phyloP scores from a whole-genome alignment of 2,888 invertebrate genomes.

The Cartodere bifasciata region DNA sequence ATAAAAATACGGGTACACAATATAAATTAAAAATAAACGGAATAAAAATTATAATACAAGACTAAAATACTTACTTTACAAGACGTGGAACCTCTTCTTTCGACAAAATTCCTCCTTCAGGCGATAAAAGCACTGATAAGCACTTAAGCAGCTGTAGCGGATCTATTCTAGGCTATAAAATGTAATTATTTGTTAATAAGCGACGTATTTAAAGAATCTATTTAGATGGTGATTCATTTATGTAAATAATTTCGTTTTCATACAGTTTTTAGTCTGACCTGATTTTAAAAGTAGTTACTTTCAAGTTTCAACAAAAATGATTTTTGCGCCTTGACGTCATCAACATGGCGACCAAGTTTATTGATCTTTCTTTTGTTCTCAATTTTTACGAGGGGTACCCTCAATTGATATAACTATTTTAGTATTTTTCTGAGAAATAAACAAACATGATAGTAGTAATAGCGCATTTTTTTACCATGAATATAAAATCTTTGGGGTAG shows the following conservation, averaged over 20 bases:
- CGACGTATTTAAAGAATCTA: no score
- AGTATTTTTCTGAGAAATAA: neutral
- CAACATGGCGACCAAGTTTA: slow-evolving; percentile 13
- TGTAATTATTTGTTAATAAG: no score
- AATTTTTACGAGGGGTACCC: no score
- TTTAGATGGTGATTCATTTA: no score
- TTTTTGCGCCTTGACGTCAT: slow-evolving; percentile 14
- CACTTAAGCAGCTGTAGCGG: slow-evolving; percentile 81
- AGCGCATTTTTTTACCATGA: neutral
- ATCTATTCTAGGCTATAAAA: slow-evolving; percentile 74
- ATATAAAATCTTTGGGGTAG: no score
- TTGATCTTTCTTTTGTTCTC: no score
- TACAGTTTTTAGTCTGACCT: no score
- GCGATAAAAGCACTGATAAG: slow-evolving; percentile 71
- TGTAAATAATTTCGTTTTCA: no score
- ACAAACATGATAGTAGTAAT: neutral
- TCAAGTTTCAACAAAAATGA: slow-evolving; percentile 8
- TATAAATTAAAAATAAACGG: slow-evolving; percentile 6
- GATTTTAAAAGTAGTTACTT: no score
- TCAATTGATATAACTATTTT: no score
- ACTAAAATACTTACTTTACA: slow-evolving; percentile 53
- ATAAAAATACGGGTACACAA: no score
- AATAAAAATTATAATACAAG: slow-evolving; percentile 3
- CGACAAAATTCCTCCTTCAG: slow-evolving; percentile 79
- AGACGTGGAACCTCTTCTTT: slow-evolving; percentile 77